Evolutionary conservation across 2,888 invertebrate genomes (phyloP).

Genomic region (Chironomus riparius): DNA sequence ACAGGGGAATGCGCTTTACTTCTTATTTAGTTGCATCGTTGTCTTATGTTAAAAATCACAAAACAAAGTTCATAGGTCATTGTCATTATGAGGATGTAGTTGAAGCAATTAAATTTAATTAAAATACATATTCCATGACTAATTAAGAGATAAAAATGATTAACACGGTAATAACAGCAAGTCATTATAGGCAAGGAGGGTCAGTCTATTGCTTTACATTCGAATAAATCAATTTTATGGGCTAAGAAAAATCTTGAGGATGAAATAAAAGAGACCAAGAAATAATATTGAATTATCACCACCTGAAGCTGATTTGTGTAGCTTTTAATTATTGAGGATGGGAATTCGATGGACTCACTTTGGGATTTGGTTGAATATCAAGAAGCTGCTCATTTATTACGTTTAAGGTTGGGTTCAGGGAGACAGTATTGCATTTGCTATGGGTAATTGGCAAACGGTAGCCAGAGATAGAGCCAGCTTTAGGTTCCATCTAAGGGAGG

Average conservation of each 20-base stretch:
- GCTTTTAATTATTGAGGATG: background rate
- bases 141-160: conserved; percentile 24
- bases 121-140: conserved; percentile 2
- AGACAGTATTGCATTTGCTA: too few species aligned
- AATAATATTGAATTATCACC: conserved; percentile 7
- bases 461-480: too few species aligned
- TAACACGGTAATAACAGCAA: conserved; percentile 14
- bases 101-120: background rate
- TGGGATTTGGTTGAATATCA: too few species aligned
- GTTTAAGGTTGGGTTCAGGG: too few species aligned
- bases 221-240: conserved; percentile 6
- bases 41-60: too few species aligned
- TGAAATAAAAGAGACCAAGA: background rate
- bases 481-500: too few species aligned
- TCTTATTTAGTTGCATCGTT: background rate
- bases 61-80: background rate
- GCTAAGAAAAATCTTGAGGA: background rate
- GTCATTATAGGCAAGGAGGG: background rate
- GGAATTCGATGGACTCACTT: background rate
- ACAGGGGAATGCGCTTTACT: background rate
- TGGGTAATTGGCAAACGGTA: too few species aligned
- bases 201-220: background rate
- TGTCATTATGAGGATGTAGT: background rate
- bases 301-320: conserved; percentile 3
- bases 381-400: too few species aligned